phyloP scores from a whole-genome alignment of 2,888 invertebrate species.

The Agrenia bidenticulata region DNA sequence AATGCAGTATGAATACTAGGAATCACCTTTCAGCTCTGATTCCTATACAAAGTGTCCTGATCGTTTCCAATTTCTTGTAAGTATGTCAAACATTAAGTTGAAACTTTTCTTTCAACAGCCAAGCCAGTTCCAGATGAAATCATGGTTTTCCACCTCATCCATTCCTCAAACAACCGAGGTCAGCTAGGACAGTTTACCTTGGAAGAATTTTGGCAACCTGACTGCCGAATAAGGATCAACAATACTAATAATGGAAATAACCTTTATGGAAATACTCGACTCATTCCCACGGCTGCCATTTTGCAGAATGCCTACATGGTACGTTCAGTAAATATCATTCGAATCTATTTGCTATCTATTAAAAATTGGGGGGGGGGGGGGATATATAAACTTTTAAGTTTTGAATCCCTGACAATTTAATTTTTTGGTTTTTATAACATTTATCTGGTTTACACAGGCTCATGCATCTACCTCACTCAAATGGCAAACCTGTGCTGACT shows the following conservation, averaged over 20 bases:
- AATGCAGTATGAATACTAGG: too few relatives aligned
- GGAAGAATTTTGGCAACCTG: conserved; percentile 69
- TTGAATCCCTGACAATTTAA: too few relatives aligned
- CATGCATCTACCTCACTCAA: conserved; percentile 49
- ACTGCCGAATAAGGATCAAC: conserved; percentile 69
- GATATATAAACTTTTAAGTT: too few relatives aligned
- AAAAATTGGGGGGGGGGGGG: too few relatives aligned
- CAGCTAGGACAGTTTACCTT: conserved; percentile 57
- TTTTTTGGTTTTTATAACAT: too few relatives aligned
- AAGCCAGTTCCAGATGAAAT: conserved; percentile 51
- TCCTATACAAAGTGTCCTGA: too few relatives aligned
- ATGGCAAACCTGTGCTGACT: conserved; percentile 52
- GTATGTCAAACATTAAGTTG: too few relatives aligned
- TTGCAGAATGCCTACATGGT: conserved; percentile 52
- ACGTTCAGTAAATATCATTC: too few relatives aligned
- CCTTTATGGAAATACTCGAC: conserved; percentile 54
- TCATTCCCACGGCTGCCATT: conserved; percentile 48
- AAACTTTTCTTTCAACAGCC: conserved; percentile 25
- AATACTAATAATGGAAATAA: conserved; percentile 72
- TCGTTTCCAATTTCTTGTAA: too few relatives aligned
- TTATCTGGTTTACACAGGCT: conserved; percentile 48
- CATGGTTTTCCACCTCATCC: conserved; percentile 53
- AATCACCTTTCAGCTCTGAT: too few relatives aligned
- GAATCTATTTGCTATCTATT: too few relatives aligned
- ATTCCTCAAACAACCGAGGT: conserved; percentile 50